A percentile compares a stretch with the other conserved stretches of the same genome.
phyloP scores from a whole-genome alignment of 2,888 invertebrate species.

The Actias luna region DNA sequence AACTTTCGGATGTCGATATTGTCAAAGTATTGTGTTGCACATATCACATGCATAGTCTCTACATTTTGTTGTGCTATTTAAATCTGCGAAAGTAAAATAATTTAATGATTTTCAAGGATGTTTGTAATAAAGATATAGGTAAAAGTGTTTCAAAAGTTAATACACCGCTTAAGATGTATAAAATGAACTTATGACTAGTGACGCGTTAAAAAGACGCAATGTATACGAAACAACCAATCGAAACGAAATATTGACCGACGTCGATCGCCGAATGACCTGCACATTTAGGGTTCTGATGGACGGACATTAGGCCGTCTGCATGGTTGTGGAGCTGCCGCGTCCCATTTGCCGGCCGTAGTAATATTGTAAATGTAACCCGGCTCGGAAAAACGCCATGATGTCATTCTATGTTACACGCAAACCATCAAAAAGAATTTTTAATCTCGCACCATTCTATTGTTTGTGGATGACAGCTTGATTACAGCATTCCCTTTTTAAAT shows the following conservation, averaged over 20 bases:
- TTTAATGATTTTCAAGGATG: too few species aligned
- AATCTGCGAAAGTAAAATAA: too few species aligned
- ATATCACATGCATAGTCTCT: too few species aligned
- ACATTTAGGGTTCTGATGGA: constrained; percentile 78
- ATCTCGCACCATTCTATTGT: constrained; percentile 28
- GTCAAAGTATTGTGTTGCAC: too few species aligned
- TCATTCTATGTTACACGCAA: constrained; percentile 55
- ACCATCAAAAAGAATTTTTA: constrained; percentile 33
- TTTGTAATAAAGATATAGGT: background rate
- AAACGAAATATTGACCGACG: constrained; percentile 21
- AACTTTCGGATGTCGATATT: too few species aligned
- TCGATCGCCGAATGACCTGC: constrained; percentile 75
- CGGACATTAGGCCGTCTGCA: constrained; percentile 77
- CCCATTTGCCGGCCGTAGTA: constrained; percentile 72
- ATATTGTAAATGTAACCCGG: constrained; percentile 73
- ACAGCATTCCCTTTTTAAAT: constrained; percentile 25
- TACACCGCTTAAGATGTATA: background rate
- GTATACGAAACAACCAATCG: constrained; percentile 25
- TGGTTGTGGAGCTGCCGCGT: constrained; percentile 60
- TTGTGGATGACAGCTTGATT: constrained; percentile 21
- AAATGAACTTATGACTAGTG: background rate
- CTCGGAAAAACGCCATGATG: constrained; percentile 54
- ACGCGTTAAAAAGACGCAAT: constrained; percentile 33
- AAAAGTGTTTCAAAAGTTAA: background rate
- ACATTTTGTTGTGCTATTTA: too few species aligned